A percentile compares a stretch with the other conserved stretches of the same genome.
Evolutionary conservation across 1,140 invertebrate genomes (phyloP).

Genomic region (Drosophila ananassae): DNA sequence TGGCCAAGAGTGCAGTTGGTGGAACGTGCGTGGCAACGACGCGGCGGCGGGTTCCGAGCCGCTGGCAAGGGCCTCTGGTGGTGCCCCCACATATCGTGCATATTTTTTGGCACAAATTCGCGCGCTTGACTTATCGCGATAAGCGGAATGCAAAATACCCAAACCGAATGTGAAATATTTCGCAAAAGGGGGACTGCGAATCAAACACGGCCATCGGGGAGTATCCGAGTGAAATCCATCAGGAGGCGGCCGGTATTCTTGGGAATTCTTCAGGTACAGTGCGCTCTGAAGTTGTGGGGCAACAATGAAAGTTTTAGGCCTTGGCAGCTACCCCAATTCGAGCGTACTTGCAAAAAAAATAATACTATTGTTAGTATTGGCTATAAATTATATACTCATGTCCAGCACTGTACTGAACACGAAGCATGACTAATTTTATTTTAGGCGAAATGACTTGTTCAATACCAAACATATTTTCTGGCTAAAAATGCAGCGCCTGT

Average conservation of each 20-base stretch:
- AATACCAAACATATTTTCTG: conserved; percentile 19
- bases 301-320: neutral
- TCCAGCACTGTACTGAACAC: neutral
- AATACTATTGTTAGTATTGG: too few species aligned
- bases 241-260: conserved; percentile 52
- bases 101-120: conserved; percentile 66
- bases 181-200: conserved; percentile 23
- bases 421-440: conserved; percentile 58
- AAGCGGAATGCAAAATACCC: conserved; percentile 56
- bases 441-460: conserved; percentile 45
- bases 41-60: conserved; percentile 21
- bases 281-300: conserved; percentile 8
- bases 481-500: conserved; percentile 21
- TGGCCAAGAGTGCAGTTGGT: conserved; percentile 48
- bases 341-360: too few species aligned
- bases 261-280: conserved; percentile 34
- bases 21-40: conserved; percentile 54
- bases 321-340: too few species aligned
- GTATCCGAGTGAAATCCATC: conserved; percentile 57
- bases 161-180: conserved; percentile 37
- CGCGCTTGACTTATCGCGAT: conserved; percentile 57
- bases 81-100: conserved; percentile 55
- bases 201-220: conserved; percentile 34
- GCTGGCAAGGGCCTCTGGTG: conserved; percentile 16
- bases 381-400: neutral